Base-by-base conservation (phyloP, 2,888 invertebrate species). In the Erebia aethiops region DNA sequence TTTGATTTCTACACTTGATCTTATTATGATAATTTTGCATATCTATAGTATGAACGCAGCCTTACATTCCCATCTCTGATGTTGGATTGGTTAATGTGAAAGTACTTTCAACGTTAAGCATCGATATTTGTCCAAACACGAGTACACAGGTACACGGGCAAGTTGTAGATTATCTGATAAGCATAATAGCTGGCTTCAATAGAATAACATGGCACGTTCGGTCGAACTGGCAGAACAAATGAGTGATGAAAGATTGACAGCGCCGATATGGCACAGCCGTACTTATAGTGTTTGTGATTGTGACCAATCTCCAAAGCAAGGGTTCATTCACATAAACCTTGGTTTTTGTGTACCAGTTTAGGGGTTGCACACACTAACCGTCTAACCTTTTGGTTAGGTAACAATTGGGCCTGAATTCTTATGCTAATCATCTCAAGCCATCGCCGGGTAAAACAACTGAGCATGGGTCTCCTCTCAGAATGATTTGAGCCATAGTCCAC, bases 211-310 rank as follows among this genome's bases (percentile, higher is more conserved):
- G 75, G 71, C 77, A 74, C 74, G 77, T 73, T 74, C 76, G 73
- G 63, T 18, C 49, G 62, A 62, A 76, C 76, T 74, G 74, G 76
- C 76, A 75, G 76, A 79, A 78, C 78, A 76, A 78, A 77, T 78
- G 76, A 76, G 75, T 79, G 79, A 79, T 77, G 78, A 78, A 77
- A 78, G 79, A 78, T 77, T 77, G 78, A 77, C 79, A 76, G 76
- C 16, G 49, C 18, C 72, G 77, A 77, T 77, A 79, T 67, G 69
- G 57, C 60, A 54, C 70, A 60, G 66, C 43, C 43, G 43, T 49
- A 73, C 69, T 18, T 54, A 67, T 68, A 73, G 74, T 74, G 72
- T 70, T 73, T 74, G 69, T 73, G 67, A 75, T 72, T 74, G 71
- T 71, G 73, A 69, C 75, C 65, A n/a, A n/a, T n/a, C n/a, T n/a